Conservation (phyloP, 2,113 vertebrate species). For the Tauraco erythrolophus region DNA sequence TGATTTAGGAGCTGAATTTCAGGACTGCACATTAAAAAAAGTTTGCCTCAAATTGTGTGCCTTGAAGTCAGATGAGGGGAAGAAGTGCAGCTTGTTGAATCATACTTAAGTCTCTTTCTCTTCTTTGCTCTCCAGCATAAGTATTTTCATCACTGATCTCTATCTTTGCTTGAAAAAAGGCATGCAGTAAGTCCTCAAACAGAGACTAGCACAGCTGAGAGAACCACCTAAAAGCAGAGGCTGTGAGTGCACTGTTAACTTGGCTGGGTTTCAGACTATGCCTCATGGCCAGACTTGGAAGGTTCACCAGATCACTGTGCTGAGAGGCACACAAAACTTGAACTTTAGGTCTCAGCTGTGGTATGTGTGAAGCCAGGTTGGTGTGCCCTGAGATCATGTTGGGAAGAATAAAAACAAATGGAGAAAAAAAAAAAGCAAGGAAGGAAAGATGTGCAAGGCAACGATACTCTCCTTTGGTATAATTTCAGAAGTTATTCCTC, state of each 20-base stretch:
- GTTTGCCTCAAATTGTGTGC: background rate
- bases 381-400: background rate
- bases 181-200: background rate
- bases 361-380: fast-evolving
- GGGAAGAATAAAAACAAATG: background rate
- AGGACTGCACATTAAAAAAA: background rate
- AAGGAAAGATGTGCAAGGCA: background rate
- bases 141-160: background rate
- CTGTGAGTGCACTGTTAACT: background rate
- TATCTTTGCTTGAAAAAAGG: background rate
- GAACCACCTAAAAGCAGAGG: background rate
- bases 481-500: background rate
- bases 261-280: fast-evolving
- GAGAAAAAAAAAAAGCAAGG: background rate
- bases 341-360: background rate
- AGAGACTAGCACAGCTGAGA: background rate
- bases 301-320: background rate
- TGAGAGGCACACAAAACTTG: background rate
- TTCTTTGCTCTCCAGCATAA: background rate
- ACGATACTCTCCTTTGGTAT: background rate
- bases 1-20: background rate
- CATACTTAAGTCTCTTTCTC: background rate
- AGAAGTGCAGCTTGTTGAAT: background rate
- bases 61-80: background rate
- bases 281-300: background rate